A percentile compares a stretch with the other conserved stretches of the same genome.
Evolutionary conservation across 2,113 vertebrate species (phyloP).

Genomic region (Calidris pugnax): DNA sequence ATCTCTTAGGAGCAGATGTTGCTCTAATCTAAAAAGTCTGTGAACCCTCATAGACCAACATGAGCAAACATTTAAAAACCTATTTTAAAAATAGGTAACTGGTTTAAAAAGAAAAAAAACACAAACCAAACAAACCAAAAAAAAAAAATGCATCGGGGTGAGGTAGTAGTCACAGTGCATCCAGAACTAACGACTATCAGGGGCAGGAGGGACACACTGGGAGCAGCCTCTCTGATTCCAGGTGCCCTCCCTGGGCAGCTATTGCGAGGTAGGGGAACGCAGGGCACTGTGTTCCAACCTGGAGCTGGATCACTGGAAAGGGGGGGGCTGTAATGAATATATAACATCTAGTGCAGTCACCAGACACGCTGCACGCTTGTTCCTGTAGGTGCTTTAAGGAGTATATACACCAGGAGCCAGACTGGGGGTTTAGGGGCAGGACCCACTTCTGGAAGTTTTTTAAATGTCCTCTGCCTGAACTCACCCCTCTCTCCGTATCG

Average conservation of each 20-base stretch:
- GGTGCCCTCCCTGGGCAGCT: background rate
- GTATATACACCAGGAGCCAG: background rate
- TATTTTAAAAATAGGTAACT: constrained; percentile 28
- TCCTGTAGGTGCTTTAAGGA: rapidly evolving
- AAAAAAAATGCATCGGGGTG: constrained; percentile 15
- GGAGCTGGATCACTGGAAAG: background rate
- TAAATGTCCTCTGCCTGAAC: background rate
- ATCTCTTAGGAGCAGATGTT: background rate
- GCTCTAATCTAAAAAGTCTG: background rate
- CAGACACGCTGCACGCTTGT: rapidly evolving
- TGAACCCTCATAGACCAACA: constrained; percentile 9
- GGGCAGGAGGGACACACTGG: background rate
- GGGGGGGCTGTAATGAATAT: background rate
- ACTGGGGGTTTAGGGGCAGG: background rate
- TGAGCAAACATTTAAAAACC: background rate
- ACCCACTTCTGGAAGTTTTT: background rate
- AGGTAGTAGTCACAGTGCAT: constrained; percentile 61
- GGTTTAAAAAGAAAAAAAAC: background rate
- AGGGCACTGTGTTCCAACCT: rapidly evolving
- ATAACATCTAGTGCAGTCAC: rapidly evolving
- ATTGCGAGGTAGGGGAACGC: background rate
- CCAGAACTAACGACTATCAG: background rate
- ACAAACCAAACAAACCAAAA: background rate
- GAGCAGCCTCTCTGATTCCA: background rate
- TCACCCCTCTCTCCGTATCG: background rate